Conservation (phyloP, 2,888 invertebrate genomes). For the Eupithecia pulchellata region DNA sequence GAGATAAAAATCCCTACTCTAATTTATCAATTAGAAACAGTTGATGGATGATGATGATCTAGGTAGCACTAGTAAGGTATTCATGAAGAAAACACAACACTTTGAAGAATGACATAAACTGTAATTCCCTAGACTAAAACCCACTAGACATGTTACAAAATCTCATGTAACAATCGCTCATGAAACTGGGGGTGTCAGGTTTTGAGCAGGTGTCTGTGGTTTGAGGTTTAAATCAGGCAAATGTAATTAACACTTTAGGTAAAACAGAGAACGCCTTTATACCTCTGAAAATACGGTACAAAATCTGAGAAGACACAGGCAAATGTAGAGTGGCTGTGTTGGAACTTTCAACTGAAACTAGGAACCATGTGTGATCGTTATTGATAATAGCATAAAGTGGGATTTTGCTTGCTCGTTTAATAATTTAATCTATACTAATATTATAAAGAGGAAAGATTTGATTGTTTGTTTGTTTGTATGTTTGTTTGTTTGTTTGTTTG, state of each 20-base stretch:
- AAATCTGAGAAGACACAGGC: conserved; percentile 29
- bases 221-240: conserved; percentile 58
- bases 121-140: conserved; percentile 4
- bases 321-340: conserved; percentile 36
- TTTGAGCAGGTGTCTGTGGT: conserved; percentile 68
- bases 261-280: conserved; percentile 32
- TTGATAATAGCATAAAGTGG: conserved; percentile 46
- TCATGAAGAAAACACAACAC: neutral
- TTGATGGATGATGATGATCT: no score
- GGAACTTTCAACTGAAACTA: conserved; percentile 47
- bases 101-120: neutral
- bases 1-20: no score
- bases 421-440: conserved; percentile 19
- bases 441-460: neutral
- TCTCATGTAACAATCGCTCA: conserved; percentile 61
- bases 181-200: conserved; percentile 62
- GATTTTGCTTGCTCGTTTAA: conserved; percentile 42
- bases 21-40: neutral
- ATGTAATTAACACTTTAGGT: conserved; percentile 44
- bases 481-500: no score
- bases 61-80: neutral
- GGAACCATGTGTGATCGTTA: conserved; percentile 51
- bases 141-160: conserved; percentile 40
- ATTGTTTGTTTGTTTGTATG: no score
- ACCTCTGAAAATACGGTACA: conserved; percentile 28